A percentile compares a stretch with the other conserved stretches of the same genome.
Evolutionary conservation across 1,140 invertebrate species (phyloP).

Genomic region (Rhopalosiphum maidis): DNA sequence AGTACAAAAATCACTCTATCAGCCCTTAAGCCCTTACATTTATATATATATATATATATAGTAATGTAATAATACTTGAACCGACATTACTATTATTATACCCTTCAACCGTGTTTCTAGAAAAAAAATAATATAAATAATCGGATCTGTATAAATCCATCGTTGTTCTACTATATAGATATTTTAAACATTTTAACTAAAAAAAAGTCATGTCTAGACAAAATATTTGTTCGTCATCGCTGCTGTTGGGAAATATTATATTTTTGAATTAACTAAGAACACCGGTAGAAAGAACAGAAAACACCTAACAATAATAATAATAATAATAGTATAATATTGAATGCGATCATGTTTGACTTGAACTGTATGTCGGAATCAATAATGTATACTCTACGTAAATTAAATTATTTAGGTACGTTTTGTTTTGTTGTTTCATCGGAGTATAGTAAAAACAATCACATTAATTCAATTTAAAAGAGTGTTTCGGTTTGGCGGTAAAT

Average conservation of each 20-base stretch:
- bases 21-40: no score
- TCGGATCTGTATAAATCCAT: no score
- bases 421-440: neutral
- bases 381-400: neutral
- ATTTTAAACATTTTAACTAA: neutral
- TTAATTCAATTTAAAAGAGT: neutral
- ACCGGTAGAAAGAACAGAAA: no score
- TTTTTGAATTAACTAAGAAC: neutral
- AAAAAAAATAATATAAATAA: neutral
- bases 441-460: neutral
- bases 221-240: no score
- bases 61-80: no score
- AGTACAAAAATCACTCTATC: neutral
- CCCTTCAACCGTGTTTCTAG: neutral
- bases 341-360: neutral
- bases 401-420: neutral
- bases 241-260: no score
- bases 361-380: neutral
- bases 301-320: neutral
- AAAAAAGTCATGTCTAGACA: neutral
- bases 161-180: neutral
- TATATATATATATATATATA: no score
- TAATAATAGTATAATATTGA: neutral
- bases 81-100: no score
- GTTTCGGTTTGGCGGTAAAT: neutral